phyloP scores from a whole-genome alignment of 1,140 invertebrate genomes.

The Scaptomyza pallida region DNA sequence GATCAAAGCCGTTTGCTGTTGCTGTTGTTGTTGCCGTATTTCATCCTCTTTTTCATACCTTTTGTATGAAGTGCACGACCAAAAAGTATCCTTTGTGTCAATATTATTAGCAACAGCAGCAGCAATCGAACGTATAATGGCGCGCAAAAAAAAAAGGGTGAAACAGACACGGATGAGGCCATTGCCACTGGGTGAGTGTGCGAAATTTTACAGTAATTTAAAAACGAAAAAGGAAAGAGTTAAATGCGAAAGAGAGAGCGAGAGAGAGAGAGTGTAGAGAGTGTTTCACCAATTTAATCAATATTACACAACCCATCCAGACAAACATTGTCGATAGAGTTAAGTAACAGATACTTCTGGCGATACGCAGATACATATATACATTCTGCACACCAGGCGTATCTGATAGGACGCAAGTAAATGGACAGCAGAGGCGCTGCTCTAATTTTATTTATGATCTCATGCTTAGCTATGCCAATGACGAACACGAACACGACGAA shows the following conservation, averaged over 20 bases:
- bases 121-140: conserved; percentile 60
- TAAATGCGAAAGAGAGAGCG: not conserved
- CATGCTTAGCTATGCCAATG: conserved; percentile 58
- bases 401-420: conserved; percentile 77
- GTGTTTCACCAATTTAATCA: conserved; percentile 80
- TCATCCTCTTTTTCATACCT: conserved; percentile 72
- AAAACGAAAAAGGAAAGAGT: conserved; percentile 43
- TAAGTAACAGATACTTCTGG: not conserved
- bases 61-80: conserved; percentile 78
- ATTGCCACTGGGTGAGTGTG: conserved; percentile 67
- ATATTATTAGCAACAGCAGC: conserved; percentile 73
- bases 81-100: conserved; percentile 81
- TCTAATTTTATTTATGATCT: conserved; percentile 83
- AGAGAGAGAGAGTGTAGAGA: conserved; percentile 27
- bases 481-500: conserved; percentile 30
- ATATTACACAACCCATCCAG: conserved; percentile 74
- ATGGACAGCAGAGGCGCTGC: conserved; percentile 58
- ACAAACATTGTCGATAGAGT: not conserved
- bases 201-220: conserved; percentile 83
- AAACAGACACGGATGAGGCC: conserved; percentile 47
- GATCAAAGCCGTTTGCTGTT: conserved; percentile 72
- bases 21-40: conserved; percentile 42
- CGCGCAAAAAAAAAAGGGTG: conserved; percentile 52
- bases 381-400: conserved; percentile 61
- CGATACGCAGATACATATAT: conserved; percentile 24